phyloP scores from a whole-genome alignment of 1,140 invertebrate species.

The Sitobion miscanthi region DNA sequence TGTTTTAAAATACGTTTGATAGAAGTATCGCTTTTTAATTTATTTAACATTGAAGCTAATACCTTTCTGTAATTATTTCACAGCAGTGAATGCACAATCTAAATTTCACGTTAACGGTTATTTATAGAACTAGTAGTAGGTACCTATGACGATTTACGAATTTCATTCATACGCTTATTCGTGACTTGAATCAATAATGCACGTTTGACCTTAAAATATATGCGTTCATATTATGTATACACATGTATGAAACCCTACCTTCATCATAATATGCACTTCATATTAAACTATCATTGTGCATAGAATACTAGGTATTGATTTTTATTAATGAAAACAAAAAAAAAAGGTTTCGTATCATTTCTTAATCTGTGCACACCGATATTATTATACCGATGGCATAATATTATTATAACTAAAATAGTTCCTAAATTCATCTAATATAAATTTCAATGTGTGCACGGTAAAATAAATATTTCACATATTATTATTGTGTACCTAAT shows the following conservation, averaged over 20 bases:
- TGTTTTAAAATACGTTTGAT: background rate
- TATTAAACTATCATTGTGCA: background rate
- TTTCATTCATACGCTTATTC: background rate
- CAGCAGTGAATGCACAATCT: background rate
- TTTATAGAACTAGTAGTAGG: background rate
- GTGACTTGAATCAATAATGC: constrained; percentile 20
- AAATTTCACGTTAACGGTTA: background rate
- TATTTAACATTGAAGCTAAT: background rate
- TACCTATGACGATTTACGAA: background rate
- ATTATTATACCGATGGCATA: background rate
- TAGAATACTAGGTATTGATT: background rate
- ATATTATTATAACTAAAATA: background rate
- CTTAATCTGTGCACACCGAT: background rate
- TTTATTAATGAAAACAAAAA: background rate
- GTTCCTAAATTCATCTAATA: background rate
- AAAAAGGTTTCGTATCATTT: background rate
- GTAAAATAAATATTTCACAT: background rate
- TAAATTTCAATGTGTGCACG: background rate
- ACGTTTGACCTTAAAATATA: background rate
- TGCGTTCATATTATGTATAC: background rate
- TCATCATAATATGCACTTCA: background rate
- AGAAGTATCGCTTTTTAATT: background rate
- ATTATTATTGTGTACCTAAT: background rate
- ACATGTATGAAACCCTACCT: background rate
- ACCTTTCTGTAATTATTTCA: background rate